phyloP scores from a whole-genome alignment of 1,140 invertebrate species.

The Papilio polyxenes region DNA sequence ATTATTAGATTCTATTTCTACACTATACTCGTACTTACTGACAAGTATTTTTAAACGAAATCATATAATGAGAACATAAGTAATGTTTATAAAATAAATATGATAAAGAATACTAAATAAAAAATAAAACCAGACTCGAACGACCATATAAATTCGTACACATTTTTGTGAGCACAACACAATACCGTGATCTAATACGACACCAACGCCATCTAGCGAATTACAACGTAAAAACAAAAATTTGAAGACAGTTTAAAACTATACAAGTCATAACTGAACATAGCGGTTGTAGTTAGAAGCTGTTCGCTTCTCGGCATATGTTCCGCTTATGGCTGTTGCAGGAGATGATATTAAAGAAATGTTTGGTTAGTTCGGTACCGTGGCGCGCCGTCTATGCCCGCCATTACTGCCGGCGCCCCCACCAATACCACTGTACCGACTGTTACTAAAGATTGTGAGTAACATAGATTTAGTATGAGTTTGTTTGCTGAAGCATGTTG shows the following conservation, averaged over 20 bases:
- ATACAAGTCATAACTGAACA: conserved; percentile 38
- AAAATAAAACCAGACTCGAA: background rate
- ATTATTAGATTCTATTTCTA: background rate
- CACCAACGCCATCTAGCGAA: background rate
- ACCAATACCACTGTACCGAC: conserved; percentile 62
- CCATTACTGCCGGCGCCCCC: conserved; percentile 51
- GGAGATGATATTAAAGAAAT: conserved; percentile 81
- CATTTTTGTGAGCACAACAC: background rate
- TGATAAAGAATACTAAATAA: accelerated
- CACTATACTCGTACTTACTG: background rate
- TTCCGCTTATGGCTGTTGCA: conserved; percentile 77
- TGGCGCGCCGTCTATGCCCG: conserved; percentile 64
- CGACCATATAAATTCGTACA: background rate
- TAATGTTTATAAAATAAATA: too few species aligned
- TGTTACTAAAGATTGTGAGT: conserved; percentile 68
- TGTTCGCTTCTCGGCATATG: conserved; percentile 70
- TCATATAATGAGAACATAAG: background rate
- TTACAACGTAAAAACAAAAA: background rate
- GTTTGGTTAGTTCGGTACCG: conserved; percentile 81
- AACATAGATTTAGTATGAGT: conserved; percentile 38
- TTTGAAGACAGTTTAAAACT: background rate
- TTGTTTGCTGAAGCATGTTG: conserved; percentile 29
- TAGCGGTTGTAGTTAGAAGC: conserved; percentile 49
- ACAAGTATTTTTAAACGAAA: background rate
- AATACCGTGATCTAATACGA: background rate